Percentiles rank a stretch among this genome's conserved stretches.
Conservation (phyloP, 2,797 vertebrate genomes). For the Acanthurus lineatus region DNA sequence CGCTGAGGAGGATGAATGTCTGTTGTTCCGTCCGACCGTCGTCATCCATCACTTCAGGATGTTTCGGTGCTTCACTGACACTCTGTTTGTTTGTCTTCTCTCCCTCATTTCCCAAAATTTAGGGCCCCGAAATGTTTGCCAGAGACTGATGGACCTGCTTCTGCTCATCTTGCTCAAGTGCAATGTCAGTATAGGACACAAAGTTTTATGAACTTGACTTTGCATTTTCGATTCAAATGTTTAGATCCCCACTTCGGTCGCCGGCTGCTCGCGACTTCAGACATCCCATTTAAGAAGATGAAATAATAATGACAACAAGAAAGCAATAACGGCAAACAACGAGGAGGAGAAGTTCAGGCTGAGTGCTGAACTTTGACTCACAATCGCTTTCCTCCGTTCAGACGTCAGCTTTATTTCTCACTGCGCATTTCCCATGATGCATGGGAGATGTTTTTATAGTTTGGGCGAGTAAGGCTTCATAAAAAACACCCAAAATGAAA, state of each 20-base stretch:
- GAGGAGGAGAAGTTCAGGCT: conserved; percentile 32
- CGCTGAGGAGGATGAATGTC: conserved; percentile 20
- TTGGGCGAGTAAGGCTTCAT: conserved; percentile 50
- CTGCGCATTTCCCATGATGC: conserved; percentile 64
- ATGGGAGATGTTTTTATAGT: conserved; percentile 46
- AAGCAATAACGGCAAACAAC: conserved; percentile 60
- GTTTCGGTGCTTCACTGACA: conserved; percentile 30
- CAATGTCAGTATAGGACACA: conserved; percentile 39
- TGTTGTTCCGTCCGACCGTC: conserved; percentile 15
- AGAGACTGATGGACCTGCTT: conserved; percentile 17
- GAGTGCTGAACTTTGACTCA: conserved; percentile 44
- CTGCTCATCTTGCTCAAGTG: not conserved
- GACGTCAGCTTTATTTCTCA: conserved; percentile 35
- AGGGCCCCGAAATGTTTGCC: not conserved
- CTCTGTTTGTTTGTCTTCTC: conserved; percentile 1
- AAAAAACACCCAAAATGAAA: conserved; percentile 73
- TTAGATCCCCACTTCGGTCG: conserved; percentile 16
- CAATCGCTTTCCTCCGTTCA: not conserved
- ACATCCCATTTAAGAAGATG: conserved; percentile 58
- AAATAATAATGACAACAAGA: conserved; percentile 69
- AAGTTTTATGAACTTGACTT: conserved; percentile 59
- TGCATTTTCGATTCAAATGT: conserved; percentile 29
- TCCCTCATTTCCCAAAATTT: conserved; percentile 32
- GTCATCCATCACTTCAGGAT: conserved; percentile 52
- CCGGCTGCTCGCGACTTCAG: conserved; percentile 25